Conservation (phyloP, 1,140 invertebrate genomes). For the Amyelois transitella region DNA sequence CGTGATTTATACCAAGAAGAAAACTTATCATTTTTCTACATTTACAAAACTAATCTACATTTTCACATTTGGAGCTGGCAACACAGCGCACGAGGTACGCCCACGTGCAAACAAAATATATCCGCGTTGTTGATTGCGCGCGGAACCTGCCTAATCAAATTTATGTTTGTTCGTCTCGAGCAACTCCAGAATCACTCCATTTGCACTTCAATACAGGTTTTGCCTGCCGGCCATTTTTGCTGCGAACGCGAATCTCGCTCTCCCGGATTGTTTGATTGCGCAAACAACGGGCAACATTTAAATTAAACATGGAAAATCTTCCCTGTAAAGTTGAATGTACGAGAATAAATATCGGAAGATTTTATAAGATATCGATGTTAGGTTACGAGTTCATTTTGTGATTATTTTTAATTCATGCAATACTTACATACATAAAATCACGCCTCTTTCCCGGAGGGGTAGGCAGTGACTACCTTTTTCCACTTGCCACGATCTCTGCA, state of each 20-base stretch:
- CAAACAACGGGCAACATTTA: conserved; percentile 11
- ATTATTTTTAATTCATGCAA: too few species aligned
- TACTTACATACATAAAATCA: too few species aligned
- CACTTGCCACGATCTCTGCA: too few species aligned
- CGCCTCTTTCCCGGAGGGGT: too few species aligned
- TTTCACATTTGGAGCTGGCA: too few species aligned
- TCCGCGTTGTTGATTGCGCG: conserved; percentile 30
- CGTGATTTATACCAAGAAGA: too few species aligned
- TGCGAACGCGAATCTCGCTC: conserved; percentile 12
- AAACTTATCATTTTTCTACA: too few species aligned
- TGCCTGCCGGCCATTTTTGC: conserved; percentile 63
- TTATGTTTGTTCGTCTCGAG: conserved; percentile 46
- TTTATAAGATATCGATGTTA: too few species aligned
- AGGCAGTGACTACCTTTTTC: too few species aligned
- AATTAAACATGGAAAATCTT: background rate
- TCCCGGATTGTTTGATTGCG: conserved; percentile 18
- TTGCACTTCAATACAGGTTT: conserved; percentile 67
- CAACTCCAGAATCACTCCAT: conserved; percentile 50
- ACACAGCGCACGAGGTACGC: background rate
- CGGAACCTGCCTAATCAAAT: conserved; percentile 54
- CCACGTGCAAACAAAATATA: conserved; percentile 40
- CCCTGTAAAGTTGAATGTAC: background rate
- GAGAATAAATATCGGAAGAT: too few species aligned
- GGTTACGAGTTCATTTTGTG: too few species aligned
- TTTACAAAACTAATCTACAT: too few species aligned